phyloP scores from a whole-genome alignment of 2,888 invertebrate genomes.

The Idaea aversata region DNA sequence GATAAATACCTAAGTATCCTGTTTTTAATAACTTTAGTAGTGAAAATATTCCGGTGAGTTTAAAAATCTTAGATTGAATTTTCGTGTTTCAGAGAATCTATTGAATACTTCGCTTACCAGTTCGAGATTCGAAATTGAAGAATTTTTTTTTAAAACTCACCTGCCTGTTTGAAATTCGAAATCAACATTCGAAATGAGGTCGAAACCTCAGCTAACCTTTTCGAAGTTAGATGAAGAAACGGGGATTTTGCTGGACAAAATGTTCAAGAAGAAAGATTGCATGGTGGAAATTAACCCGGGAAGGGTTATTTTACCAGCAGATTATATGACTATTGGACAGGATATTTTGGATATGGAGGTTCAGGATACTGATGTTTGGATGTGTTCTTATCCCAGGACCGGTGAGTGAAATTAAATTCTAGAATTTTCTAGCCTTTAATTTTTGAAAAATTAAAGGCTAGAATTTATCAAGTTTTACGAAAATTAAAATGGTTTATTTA shows the following conservation, averaged over 20 bases:
- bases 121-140: too few species aligned
- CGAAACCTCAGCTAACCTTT: slow-evolving; percentile 70
- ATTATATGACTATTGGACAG: slow-evolving; percentile 84
- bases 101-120: too few species aligned
- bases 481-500: slow-evolving; percentile 7
- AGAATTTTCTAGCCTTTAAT: not conserved
- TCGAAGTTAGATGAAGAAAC: slow-evolving; percentile 81
- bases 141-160: not conserved
- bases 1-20: too few species aligned
- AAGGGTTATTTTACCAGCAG: slow-evolving; percentile 84
- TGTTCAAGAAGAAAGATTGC: slow-evolving; percentile 85
- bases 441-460: not conserved
- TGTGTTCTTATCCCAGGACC: slow-evolving; percentile 93
- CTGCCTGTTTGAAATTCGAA: not conserved
- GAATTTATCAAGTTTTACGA: not conserved
- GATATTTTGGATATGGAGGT: slow-evolving; percentile 86
- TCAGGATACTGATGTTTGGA: slow-evolving; percentile 89
- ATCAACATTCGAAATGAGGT: slow-evolving; percentile 49
- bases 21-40: too few species aligned
- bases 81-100: too few species aligned
- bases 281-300: slow-evolving; percentile 88
- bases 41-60: too few species aligned
- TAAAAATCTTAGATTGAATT: too few species aligned
- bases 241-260: slow-evolving; percentile 81
- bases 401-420: slow-evolving; percentile 77